Evolutionary conservation across 2,113 vertebrate species (phyloP), one percentile per base, ranked within the genome.

Genomic region (Bucco capensis): DNA sequence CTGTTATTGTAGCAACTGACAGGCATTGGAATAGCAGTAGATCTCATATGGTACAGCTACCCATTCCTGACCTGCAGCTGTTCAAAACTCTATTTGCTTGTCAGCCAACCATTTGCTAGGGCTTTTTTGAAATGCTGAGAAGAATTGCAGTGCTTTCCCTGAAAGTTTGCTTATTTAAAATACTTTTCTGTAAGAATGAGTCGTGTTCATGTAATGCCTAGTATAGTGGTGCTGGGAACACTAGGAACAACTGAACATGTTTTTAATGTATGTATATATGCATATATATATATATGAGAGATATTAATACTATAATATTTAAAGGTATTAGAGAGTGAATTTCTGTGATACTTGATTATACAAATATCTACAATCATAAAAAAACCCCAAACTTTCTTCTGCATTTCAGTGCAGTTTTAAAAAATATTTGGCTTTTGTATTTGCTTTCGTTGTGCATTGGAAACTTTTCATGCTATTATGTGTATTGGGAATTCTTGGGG

Each of bases 121-220:
- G 64, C 4, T 57, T 51, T 74, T 89, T 66, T 62, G 23, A 50
- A 84, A 90, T 33, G 53, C 89, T 42, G 40, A 94, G 89, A 71
- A 86, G 72, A 91, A 94, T 91, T 84, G 83, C 85, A 91, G 85
- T 62, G 94, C 81, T 89, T 91, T 94, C 84, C 76, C 76, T 86
- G 83, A 88, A 94, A 46, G 8, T 64, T 86, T 44, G 38, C 49
- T 72, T 62, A 11, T 75, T 82, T 86, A 60, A 19, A 4, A 0
- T 64, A 4, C 21, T 38, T 81, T 61, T 75, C 8, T 79, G 23
- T 67, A 50, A 38, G 47, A 83, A 37, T 35, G 40, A 69, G 10
- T 66, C 16, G 1, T 2, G 1, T 84, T 82, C 30, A 10, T 19
- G 4, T 87, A 67, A 27, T 56, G 31, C 24, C 25, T 84, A 24